Evolutionary conservation across 2,888 invertebrate species (phyloP).

Genomic region (Unio delphinus): DNA sequence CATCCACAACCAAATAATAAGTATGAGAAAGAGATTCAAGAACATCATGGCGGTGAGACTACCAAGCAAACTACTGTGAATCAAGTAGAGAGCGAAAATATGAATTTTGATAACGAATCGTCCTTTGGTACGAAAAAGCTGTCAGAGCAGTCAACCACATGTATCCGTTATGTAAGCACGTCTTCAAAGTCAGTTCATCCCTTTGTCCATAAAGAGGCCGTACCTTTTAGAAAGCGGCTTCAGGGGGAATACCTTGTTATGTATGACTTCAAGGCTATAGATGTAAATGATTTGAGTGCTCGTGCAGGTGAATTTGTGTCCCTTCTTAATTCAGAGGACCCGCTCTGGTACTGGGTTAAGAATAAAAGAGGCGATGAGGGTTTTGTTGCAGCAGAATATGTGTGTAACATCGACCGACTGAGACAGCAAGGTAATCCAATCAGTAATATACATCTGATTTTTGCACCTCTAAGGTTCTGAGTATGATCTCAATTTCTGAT

Average conservation of each 20-base stretch:
- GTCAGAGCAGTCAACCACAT: too few species aligned
- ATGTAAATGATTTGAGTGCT: constrained; percentile 95
- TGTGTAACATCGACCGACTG: constrained; percentile 80
- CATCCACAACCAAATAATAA: neutral
- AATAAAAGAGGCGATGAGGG: constrained; percentile 94
- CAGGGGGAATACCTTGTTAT: constrained; percentile 89
- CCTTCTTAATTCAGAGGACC: constrained; percentile 92
- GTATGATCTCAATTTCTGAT: too few species aligned
- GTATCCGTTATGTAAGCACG: too few species aligned
- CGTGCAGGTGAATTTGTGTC: constrained; percentile 96
- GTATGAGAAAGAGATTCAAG: neutral
- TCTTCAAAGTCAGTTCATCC: neutral
- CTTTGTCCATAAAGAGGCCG: constrained; percentile 7
- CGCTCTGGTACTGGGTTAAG: constrained; percentile 97
- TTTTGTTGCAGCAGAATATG: constrained; percentile 94
- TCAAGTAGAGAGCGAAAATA: neutral
- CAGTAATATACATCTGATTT: too few species aligned
- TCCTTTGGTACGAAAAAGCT: too few species aligned
- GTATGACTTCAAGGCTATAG: constrained; percentile 89
- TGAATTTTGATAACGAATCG: neutral
- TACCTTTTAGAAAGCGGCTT: constrained; percentile 18
- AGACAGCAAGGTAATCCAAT: constrained; percentile 10
- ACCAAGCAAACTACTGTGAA: neutral
- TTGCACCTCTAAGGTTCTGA: too few species aligned
- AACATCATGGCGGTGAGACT: neutral